phyloP scores from a whole-genome alignment of 2,888 invertebrate genomes.

The Apodemia duryi region DNA sequence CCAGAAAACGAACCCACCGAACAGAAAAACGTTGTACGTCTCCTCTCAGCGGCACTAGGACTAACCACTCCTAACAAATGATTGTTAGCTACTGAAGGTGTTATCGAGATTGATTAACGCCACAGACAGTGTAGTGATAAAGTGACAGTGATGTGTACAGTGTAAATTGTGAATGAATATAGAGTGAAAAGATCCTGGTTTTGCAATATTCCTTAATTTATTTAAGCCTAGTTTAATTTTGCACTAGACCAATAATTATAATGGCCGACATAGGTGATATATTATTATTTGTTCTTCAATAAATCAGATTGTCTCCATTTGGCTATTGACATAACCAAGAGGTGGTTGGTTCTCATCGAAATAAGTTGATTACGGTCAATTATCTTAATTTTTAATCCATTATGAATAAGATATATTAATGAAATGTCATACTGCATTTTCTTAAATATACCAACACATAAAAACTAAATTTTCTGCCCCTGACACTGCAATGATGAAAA shows the following conservation, averaged over 20 bases:
- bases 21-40: conserved; percentile 87
- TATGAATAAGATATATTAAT: no score
- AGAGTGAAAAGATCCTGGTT: conserved; percentile 7
- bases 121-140: conserved; percentile 31
- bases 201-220: conserved; percentile 11
- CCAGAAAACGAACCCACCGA: conserved; percentile 85
- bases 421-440: no score
- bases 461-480: no score
- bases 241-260: not conserved
- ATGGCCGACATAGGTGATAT: not conserved
- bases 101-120: conserved; percentile 38
- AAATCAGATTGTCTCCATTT: no score
- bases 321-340: no score
- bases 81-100: conserved; percentile 37
- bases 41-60: conserved; percentile 89
- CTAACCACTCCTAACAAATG: conserved; percentile 72
- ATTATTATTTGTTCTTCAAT: no score
- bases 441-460: no score
- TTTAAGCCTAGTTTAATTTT: conserved; percentile 11
- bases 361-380: no score
- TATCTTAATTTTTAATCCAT: no score
- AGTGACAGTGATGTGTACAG: conserved; percentile 15
- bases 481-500: no score
- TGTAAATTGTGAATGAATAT: conserved; percentile 14
- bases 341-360: no score